A percentile compares a stretch with the other conserved stretches of the same genome.
Conservation (phyloP, 2,797 vertebrate species). For the Anguilla anguilla region DNA sequence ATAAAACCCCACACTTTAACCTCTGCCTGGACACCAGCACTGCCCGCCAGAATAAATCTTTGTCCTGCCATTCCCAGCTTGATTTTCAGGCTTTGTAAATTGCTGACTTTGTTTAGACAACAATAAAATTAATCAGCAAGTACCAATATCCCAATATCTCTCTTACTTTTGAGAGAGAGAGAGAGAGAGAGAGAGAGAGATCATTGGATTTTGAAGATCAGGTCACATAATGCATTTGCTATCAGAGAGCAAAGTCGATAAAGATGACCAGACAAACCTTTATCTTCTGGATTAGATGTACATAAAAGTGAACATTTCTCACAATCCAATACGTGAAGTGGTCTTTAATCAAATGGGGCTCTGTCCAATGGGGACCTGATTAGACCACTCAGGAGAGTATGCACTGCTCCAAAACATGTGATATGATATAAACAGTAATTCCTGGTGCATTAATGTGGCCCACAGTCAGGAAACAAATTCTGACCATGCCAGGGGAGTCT, state of each 20-base stretch:
- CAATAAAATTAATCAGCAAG: too few species aligned
- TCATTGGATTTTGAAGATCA: neutral
- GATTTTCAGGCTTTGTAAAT: too few species aligned
- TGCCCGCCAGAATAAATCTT: too few species aligned
- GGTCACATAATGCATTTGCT: neutral
- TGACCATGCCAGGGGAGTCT: neutral
- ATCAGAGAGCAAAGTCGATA: neutral
- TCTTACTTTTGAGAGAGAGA: neutral
- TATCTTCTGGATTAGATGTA: neutral
- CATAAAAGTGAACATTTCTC: neutral
- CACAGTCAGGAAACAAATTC: neutral
- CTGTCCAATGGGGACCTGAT: neutral
- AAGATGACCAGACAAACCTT: neutral
- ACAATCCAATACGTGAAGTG: neutral
- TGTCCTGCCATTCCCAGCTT: too few species aligned
- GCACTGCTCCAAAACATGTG: neutral
- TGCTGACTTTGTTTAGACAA: too few species aligned
- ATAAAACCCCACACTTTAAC: too few species aligned
- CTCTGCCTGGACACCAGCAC: too few species aligned
- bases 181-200: neutral
- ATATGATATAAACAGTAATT: neutral
- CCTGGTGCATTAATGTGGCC: neutral
- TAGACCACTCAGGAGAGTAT: neutral
- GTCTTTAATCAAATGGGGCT: conserved; percentile 1
- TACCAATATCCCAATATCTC: neutral